These are phyloP conservation scores for Drosophila dives DNA, from an alignment of 2,888 invertebrate genomes.

Conservation along the genomic window DNA sequence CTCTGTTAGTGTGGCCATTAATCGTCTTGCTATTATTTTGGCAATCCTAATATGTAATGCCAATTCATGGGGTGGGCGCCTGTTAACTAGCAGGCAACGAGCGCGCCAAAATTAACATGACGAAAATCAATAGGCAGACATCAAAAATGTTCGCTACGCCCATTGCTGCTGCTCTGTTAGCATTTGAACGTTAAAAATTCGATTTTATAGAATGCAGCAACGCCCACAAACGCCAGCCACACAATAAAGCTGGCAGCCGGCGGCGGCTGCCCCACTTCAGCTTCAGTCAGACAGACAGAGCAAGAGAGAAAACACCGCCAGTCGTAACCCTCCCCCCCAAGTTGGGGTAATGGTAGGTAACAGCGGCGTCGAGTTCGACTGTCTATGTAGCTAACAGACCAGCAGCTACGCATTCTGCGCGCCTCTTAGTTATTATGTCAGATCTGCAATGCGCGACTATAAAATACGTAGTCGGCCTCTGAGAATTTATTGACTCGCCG, in stretches of 20 bases:
- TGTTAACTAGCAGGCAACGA: conserved; percentile 71
- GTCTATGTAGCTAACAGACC: conserved; percentile 59
- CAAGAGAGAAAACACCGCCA: background rate
- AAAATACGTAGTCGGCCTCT: conserved; percentile 77
- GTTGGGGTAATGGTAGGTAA: conserved; percentile 35
- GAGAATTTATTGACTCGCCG: conserved; percentile 82
- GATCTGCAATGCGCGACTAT: conserved; percentile 83
- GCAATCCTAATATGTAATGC: conserved; percentile 79
- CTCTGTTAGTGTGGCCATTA: conserved; percentile 37
- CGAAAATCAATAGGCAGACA: conserved; percentile 55
- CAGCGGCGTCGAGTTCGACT: conserved; percentile 35
- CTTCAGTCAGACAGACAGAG: conserved; percentile 16
- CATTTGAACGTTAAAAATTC: conserved; percentile 83
- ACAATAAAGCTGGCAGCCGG: conserved; percentile 23
- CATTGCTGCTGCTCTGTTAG: conserved; percentile 74
- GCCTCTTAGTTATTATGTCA: conserved; percentile 83
- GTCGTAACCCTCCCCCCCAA: background rate
- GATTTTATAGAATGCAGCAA: conserved; percentile 81
- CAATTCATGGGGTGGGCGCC: conserved; percentile 80
- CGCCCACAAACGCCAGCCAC: conserved; percentile 58
- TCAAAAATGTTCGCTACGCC: conserved; percentile 23
- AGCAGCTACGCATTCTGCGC: conserved; percentile 77
- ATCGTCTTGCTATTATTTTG: conserved; percentile 81
- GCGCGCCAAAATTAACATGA: conserved; percentile 68
- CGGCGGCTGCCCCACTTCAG: conserved; percentile 16